A percentile compares a stretch with the other conserved stretches of the same genome.
phyloP scores from a whole-genome alignment of 2,113 vertebrate genomes.

The Lontra canadensis region DNA sequence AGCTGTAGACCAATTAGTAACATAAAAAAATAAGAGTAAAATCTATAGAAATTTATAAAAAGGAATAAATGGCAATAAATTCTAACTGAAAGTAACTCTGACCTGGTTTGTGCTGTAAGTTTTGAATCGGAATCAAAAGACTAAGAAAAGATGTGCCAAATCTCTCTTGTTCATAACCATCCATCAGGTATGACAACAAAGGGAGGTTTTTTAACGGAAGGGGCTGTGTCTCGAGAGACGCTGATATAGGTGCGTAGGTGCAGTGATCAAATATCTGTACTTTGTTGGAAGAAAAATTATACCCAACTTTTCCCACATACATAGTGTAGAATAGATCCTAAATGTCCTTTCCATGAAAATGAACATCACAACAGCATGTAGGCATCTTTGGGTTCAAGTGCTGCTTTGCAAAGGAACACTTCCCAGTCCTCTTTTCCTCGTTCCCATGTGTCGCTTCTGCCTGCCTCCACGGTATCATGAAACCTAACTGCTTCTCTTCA shows the following conservation, averaged over 20 bases:
- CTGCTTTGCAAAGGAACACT: constrained; percentile 44
- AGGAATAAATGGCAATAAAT: constrained; percentile 74
- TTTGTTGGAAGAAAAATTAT: neutral
- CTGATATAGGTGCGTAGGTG: neutral
- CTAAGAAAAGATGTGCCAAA: constrained; percentile 62
- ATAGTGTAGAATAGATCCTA: neutral
- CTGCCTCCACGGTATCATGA: neutral
- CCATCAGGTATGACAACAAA: neutral
- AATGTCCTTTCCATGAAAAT: neutral
- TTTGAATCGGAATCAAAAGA: constrained; percentile 69
- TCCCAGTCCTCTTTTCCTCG: neutral
- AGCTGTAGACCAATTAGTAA: constrained; percentile 70
- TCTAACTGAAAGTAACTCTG: constrained; percentile 72
- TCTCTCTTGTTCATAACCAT: neutral
- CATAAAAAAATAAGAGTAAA: constrained; percentile 76
- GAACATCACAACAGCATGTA: neutral
- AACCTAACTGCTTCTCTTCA: neutral
- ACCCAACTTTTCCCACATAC: neutral
- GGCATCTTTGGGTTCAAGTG: constrained; percentile 56
- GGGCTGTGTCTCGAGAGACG: neutral
- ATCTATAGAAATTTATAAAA: constrained; percentile 81
- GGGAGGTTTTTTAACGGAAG: neutral
- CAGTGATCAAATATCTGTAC: neutral
- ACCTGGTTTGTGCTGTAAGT: constrained; percentile 77
- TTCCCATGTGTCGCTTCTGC: neutral